Percentiles rank a stretch among this genome's conserved stretches.
These are phyloP conservation scores for Drosophila tsacasi DNA, from an alignment of 1,140 invertebrate genomes.

Conservation along the genomic window DNA sequence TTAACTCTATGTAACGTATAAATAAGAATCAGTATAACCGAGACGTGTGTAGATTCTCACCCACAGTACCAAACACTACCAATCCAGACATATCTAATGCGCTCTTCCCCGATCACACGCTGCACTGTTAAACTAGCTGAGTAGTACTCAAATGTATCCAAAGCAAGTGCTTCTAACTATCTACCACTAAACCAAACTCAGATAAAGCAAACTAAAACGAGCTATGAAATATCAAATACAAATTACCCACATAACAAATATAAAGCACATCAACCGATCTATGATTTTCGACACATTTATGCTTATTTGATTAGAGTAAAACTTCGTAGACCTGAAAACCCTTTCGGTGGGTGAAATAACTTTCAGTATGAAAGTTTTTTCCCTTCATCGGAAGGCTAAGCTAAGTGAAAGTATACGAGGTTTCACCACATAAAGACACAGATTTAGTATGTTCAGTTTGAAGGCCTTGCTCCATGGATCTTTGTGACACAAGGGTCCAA, in stretches of 20 bases:
- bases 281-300: slow-evolving; percentile 41
- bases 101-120: slow-evolving; percentile 69
- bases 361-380: not conserved
- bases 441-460: slow-evolving; percentile 11
- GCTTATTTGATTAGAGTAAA: slow-evolving; percentile 15
- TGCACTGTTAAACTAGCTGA: slow-evolving; percentile 69
- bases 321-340: not conserved
- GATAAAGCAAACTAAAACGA: slow-evolving; percentile 69
- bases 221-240: slow-evolving; percentile 83
- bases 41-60: slow-evolving; percentile 79
- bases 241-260: slow-evolving; percentile 78
- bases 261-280: slow-evolving; percentile 74
- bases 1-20: slow-evolving; percentile 56
- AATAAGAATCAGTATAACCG: slow-evolving; percentile 50
- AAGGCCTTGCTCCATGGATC: slow-evolving; percentile 17
- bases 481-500: slow-evolving; percentile 6
- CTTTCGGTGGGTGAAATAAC: not conserved
- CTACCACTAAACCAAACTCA: slow-evolving; percentile 65
- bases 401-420: not conserved
- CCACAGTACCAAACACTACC: slow-evolving; percentile 50
- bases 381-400: not conserved
- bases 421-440: slow-evolving; percentile 18
- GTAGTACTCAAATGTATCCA: slow-evolving; percentile 62
- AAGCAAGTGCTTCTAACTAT: slow-evolving; percentile 69
- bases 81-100: slow-evolving; percentile 59